A percentile compares a stretch with the other conserved stretches of the same genome.
Evolutionary conservation across 2,113 vertebrate species (phyloP).

Genomic region (Hystrix cristata): DNA sequence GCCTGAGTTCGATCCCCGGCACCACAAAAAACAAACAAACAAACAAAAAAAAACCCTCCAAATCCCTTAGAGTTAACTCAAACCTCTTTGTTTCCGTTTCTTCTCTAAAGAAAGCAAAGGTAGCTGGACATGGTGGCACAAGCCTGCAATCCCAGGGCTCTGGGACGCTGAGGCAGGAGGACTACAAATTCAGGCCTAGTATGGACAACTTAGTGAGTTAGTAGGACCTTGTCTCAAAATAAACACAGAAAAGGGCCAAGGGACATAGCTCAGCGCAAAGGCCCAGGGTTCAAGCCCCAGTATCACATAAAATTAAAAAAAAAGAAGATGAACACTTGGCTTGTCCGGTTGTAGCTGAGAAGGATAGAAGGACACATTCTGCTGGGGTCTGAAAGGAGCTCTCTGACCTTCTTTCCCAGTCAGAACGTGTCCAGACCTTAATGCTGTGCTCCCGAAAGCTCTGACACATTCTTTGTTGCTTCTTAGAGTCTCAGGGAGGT

Average conservation of each 20-base stretch:
- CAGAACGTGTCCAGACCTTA: background rate
- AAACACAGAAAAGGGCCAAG: background rate
- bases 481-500: background rate
- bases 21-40: too few species aligned
- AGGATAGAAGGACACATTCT: background rate
- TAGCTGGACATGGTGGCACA: background rate
- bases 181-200: background rate
- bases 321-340: background rate
- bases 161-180: background rate
- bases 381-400: rapidly evolving
- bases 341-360: rapidly evolving
- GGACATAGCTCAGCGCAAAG: background rate
- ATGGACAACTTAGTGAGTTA: background rate
- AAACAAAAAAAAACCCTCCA: background rate
- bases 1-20: too few species aligned
- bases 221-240: background rate
- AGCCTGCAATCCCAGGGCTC: background rate
- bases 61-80: background rate
- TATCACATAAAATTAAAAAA: background rate
- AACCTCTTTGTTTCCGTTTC: background rate
- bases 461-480: background rate
- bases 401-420: background rate
- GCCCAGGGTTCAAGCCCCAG: background rate
- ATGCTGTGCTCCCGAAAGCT: rapidly evolving
- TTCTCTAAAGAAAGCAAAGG: background rate